Conservation (phyloP, 2,113 vertebrate species). For the Eupsittula cactorum region DNA sequence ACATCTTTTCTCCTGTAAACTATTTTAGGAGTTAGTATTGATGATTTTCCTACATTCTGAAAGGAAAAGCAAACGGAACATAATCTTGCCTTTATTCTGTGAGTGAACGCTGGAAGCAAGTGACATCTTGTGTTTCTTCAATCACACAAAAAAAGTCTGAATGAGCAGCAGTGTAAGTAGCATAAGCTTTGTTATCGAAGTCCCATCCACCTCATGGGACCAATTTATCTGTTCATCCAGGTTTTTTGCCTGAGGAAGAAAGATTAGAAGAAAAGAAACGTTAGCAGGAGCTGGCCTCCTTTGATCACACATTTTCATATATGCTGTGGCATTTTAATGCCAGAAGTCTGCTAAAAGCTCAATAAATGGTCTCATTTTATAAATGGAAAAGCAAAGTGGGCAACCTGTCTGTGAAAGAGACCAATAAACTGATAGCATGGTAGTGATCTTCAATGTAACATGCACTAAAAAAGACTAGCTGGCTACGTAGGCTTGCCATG, state of each 20-base stretch:
- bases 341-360: background rate
- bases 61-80: background rate
- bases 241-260: slow-evolving; percentile 53
- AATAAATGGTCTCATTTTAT: background rate
- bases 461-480: background rate
- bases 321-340: background rate
- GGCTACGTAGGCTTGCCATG: background rate
- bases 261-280: slow-evolving; percentile 33
- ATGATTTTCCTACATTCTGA: background rate
- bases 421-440: background rate
- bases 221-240: slow-evolving; percentile 32
- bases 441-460: background rate
- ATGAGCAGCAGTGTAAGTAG: background rate
- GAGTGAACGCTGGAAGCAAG: background rate
- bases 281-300: background rate
- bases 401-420: background rate
- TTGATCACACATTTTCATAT: slow-evolving; percentile 18
- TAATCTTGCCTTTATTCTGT: background rate
- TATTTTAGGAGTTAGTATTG: background rate
- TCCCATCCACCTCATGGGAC: background rate
- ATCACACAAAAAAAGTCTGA: background rate
- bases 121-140: background rate
- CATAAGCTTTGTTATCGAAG: slow-evolving; percentile 1
- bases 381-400: background rate
- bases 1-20: background rate